Conservation (phyloP, 2,888 invertebrate genomes). For the Hypsopygia costalis region DNA sequence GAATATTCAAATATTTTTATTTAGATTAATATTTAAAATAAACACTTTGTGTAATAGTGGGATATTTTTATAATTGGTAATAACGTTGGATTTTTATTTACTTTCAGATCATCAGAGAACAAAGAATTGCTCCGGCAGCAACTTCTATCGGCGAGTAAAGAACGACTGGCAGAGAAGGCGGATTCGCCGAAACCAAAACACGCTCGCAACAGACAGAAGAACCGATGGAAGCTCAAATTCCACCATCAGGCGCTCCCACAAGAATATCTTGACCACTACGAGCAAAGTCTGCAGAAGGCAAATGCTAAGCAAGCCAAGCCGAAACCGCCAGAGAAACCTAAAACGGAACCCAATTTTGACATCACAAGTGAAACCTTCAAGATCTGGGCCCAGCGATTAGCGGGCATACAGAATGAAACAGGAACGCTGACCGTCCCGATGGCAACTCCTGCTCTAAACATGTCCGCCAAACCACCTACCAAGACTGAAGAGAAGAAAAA, state of each 20-base stretch:
- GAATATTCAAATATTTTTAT: too few relatives aligned
- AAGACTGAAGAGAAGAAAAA: slow-evolving; percentile 57
- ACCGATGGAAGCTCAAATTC: slow-evolving; percentile 88
- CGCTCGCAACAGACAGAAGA: slow-evolving; percentile 78
- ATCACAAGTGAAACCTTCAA: slow-evolving; percentile 84
- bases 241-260: slow-evolving; percentile 90
- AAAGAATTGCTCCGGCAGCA: slow-evolving; percentile 70
- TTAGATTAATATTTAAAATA: too few relatives aligned
- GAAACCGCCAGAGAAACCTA: slow-evolving; percentile 52
- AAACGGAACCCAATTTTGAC: slow-evolving; percentile 57
- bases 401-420: slow-evolving; percentile 84
- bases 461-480: slow-evolving; percentile 39
- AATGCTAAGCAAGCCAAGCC: slow-evolving; percentile 53
- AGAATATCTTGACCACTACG: slow-evolving; percentile 89
- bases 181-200: slow-evolving; percentile 57
- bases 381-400: slow-evolving; percentile 88
- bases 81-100: slow-evolving; percentile 2
- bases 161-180: slow-evolving; percentile 47
- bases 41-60: too few relatives aligned
- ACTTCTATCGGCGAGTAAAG: slow-evolving; percentile 63
- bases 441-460: slow-evolving; percentile 31
- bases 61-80: too few relatives aligned
- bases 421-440: slow-evolving; percentile 46
- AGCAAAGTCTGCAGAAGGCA: slow-evolving; percentile 83
- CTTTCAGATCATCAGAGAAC: slow-evolving; percentile 65